phyloP scores from a whole-genome alignment of 92 coral and sea anemone species.

The Epizoanthus stellaris region DNA sequence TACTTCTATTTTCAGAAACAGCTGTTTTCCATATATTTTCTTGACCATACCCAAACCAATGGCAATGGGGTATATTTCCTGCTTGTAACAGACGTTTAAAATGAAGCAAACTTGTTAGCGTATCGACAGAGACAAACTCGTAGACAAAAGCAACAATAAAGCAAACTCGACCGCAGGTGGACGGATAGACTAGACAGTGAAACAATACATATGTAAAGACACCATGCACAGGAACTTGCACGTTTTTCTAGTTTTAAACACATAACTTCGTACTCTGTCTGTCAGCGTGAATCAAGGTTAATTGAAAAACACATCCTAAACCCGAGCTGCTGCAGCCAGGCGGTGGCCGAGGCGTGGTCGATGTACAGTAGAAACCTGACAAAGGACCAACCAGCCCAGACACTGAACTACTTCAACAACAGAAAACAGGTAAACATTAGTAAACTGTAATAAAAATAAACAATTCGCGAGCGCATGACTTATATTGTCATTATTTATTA shows the following conservation, averaged over 20 bases:
- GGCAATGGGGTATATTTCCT: no score
- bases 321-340: constrained; percentile 27
- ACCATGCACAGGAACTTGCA: no score
- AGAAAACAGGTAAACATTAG: constrained; percentile 77
- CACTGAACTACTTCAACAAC: constrained; percentile 83
- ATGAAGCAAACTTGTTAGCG: no score
- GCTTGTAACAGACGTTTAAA: no score
- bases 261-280: background rate
- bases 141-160: background rate
- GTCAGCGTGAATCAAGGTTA: constrained; percentile 31
- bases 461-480: no score
- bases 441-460: background rate
- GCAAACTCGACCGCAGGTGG: background rate
- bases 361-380: constrained; percentile 41
- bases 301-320: constrained; percentile 31
- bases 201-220: no score
- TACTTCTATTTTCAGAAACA: no score
- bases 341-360: constrained; percentile 20
- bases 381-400: background rate
- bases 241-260: no score
- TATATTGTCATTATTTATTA: no score
- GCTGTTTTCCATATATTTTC: no score
- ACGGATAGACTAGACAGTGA: background rate
- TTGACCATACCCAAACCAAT: no score
- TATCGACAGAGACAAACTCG: no score